A percentile compares a stretch with the other conserved stretches of the same genome.
phyloP scores from a whole-genome alignment of 1,140 invertebrate genomes.

The Phortica variegata region DNA sequence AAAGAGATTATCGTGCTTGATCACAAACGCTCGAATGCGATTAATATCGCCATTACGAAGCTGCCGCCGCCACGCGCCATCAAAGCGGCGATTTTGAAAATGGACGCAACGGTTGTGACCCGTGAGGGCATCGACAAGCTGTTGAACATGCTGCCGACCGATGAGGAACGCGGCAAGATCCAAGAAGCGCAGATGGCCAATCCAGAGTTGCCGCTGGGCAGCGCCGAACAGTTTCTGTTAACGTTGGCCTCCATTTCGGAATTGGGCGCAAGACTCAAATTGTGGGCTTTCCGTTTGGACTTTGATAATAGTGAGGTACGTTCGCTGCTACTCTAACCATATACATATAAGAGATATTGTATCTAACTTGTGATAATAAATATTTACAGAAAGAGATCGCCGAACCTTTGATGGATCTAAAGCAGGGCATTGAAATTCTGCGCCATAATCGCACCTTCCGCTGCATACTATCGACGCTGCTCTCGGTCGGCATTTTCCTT shows the following conservation, averaged over 20 bases:
- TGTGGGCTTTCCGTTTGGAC: slow-evolving; percentile 99
- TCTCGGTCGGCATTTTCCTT: slow-evolving; percentile 96
- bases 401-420: slow-evolving; percentile 97
- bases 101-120: slow-evolving; percentile 98
- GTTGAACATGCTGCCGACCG: slow-evolving; percentile 94
- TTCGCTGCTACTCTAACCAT: slow-evolving; percentile 2
- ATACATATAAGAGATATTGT: too few relatives aligned
- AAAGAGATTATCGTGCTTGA: slow-evolving; percentile 96
- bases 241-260: slow-evolving; percentile 95
- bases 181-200: slow-evolving; percentile 87
- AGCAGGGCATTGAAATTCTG: slow-evolving; percentile 90
- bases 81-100: slow-evolving; percentile 97
- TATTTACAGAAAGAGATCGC: slow-evolving; percentile 84
- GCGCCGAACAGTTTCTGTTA: slow-evolving; percentile 96
- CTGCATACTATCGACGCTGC: slow-evolving; percentile 87
- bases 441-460: slow-evolving; percentile 92
- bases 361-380: too few relatives aligned
- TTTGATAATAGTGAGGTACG: slow-evolving; percentile 93
- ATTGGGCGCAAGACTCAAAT: slow-evolving; percentile 87
- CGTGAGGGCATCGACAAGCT: slow-evolving; percentile 98
- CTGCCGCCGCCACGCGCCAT: slow-evolving; percentile 95
- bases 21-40: slow-evolving; percentile 96
- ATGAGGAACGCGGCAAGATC: slow-evolving; percentile 95
- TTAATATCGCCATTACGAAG: slow-evolving; percentile 99
- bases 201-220: slow-evolving; percentile 93